Evolutionary conservation across 2,113 vertebrate genomes (phyloP).

Genomic region (Heterocephalus glaber): DNA sequence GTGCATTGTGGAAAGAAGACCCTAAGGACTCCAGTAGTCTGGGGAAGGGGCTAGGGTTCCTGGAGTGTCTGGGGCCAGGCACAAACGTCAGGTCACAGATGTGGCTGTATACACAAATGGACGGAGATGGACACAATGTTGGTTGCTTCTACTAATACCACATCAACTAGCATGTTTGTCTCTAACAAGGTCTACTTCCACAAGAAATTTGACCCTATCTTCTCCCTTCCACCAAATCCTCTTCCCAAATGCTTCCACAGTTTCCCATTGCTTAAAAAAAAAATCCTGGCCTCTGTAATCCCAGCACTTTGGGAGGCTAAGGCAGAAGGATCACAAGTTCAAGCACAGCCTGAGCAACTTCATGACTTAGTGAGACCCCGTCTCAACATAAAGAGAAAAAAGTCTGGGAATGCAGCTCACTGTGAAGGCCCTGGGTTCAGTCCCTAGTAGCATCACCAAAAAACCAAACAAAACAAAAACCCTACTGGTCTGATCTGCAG

Average conservation of each 20-base stretch:
- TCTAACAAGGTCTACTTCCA: background rate
- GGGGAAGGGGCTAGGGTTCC: background rate
- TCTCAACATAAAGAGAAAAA: background rate
- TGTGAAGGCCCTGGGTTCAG: background rate
- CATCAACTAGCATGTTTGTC: background rate
- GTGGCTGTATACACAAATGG: background rate
- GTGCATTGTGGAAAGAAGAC: background rate
- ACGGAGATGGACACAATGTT: background rate
- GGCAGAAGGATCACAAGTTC: background rate
- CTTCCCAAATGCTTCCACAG: background rate
- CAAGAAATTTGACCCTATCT: background rate
- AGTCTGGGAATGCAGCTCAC: background rate
- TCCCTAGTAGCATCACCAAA: background rate
- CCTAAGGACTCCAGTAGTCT: background rate
- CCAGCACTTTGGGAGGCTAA: background rate
- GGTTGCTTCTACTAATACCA: background rate
- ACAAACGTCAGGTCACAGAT: background rate
- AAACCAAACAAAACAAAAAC: background rate
- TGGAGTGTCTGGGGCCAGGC: background rate
- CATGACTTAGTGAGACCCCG: background rate
- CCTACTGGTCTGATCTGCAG: background rate
- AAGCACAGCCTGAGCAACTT: background rate
- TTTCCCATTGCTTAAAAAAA: background rate
- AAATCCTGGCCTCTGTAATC: background rate
- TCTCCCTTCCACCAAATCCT: slow-evolving; percentile 11